Evolutionary conservation across 2,888 invertebrate genomes (phyloP), one percentile per base, ranked within the genome.

Genomic region (Apoda limacodes): DNA sequence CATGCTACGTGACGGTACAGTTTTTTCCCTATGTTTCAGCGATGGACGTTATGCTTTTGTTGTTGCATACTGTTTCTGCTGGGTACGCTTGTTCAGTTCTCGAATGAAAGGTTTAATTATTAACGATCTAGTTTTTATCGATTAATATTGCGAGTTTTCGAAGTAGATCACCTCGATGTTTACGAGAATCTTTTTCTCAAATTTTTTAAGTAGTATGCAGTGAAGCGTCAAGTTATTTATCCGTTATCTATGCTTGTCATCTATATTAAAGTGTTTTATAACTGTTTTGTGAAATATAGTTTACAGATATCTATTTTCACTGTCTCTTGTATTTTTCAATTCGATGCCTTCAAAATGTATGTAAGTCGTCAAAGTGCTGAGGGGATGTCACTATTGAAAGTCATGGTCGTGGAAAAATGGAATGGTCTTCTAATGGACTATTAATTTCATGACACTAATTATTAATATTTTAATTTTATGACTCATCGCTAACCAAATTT

Each of bases 401-500:
- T 17, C 7, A 17, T 7, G 17, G 17, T n/a, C 22, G 39, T 31
- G 39, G 51, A 52, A 52, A 59, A 62, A 60, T 50, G 56, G 60
- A 61, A 54, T 55, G 53, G 42, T 55, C 40, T 61, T 6, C 17
- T 65, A 70, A 72, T 68, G 63, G 68, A 61, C 65, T 62, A 61
- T 72, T 65, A 67, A 67, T 63, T 62, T 63, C 50, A 58, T 55
- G 55, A 57, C 45, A 55, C 59, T 68, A 63, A 71, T 70, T 71
- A 67, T 70, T 70, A 64, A 74, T 75, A 72, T 71, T 75, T 71
- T 67, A 67, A 70, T 66, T 74, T 75, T 70, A 71, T 61, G 45
- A 48, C 46, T 50, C 43, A 46, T 55, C 58, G 58, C 63, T 58
- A 59, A 60, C 64, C 55, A 55, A 57, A 55, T 62, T 66, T 65